A percentile compares a stretch with the other conserved stretches of the same genome.
These are phyloP conservation scores for Ceuthmochares aereus DNA, from an alignment of 2,113 vertebrate species.

Conservation along the genomic window DNA sequence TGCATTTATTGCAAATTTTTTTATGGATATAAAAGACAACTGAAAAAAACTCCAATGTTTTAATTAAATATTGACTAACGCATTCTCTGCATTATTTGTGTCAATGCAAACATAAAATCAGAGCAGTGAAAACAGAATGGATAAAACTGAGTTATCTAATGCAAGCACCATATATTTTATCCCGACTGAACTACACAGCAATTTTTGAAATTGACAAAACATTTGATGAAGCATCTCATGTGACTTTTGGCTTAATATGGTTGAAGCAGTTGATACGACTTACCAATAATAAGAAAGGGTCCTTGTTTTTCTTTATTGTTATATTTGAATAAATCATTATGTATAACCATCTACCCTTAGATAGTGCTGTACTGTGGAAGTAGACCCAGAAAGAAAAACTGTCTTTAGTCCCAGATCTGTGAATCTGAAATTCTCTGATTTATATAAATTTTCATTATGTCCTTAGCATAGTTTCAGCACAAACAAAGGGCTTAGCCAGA, in stretches of 20 bases:
- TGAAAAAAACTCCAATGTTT: background rate
- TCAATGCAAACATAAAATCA: background rate
- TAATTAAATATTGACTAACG: background rate
- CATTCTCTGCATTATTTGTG: background rate
- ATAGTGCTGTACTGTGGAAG: background rate
- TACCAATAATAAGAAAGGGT: background rate
- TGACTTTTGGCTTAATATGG: background rate
- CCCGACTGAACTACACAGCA: background rate
- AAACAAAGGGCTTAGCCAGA: slow-evolving; percentile 50
- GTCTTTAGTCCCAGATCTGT: background rate
- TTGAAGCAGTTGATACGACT: background rate
- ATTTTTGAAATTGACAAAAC: background rate
- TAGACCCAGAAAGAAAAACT: background rate
- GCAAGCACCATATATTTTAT: background rate
- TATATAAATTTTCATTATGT: slow-evolving; percentile 33
- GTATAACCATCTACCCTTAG: background rate
- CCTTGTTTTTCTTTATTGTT: background rate
- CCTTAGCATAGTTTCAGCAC: slow-evolving; percentile 54
- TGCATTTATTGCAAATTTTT: background rate
- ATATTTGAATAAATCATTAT: background rate
- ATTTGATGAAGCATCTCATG: background rate
- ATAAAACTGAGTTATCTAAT: background rate
- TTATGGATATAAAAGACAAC: background rate
- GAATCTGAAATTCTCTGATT: slow-evolving; percentile 29
- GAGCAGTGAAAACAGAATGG: background rate